Evolutionary conservation across 2,888 invertebrate species (phyloP).

Genomic region (Epiblema foenella): DNA sequence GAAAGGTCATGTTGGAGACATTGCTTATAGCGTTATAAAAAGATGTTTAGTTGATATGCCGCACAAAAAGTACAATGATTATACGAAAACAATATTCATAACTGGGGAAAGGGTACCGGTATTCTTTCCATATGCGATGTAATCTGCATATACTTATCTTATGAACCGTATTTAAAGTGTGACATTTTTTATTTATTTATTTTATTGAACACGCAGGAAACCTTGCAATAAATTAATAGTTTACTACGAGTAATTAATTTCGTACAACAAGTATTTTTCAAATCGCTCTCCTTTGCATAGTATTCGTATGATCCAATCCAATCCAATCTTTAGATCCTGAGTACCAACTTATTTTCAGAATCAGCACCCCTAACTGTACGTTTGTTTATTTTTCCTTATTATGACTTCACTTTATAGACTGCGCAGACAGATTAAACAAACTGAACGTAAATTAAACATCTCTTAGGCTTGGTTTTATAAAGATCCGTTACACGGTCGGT

Average conservation of each 20-base stretch:
- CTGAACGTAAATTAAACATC: slow-evolving; percentile 36
- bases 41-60: not conserved
- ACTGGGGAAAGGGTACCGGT: not conserved
- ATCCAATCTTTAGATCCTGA: slow-evolving; percentile 2
- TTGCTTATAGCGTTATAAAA: not conserved
- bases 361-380: not conserved
- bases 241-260: no score
- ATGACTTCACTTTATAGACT: slow-evolving; percentile 38
- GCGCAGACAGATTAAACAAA: slow-evolving; percentile 34
- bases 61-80: not conserved
- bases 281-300: no score
- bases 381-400: slow-evolving; percentile 32
- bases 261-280: no score
- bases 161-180: not conserved
- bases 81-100: not conserved
- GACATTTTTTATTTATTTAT: no score
- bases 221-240: no score
- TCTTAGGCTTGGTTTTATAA: no score
- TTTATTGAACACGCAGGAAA: no score
- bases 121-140: not conserved
- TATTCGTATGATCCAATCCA: not conserved
- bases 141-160: no score
- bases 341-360: slow-evolving; percentile 18
- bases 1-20: slow-evolving; percentile 6
- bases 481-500: no score